phyloP scores from a whole-genome alignment of 23 tunicate species.

The Halocynthia aurantium region DNA sequence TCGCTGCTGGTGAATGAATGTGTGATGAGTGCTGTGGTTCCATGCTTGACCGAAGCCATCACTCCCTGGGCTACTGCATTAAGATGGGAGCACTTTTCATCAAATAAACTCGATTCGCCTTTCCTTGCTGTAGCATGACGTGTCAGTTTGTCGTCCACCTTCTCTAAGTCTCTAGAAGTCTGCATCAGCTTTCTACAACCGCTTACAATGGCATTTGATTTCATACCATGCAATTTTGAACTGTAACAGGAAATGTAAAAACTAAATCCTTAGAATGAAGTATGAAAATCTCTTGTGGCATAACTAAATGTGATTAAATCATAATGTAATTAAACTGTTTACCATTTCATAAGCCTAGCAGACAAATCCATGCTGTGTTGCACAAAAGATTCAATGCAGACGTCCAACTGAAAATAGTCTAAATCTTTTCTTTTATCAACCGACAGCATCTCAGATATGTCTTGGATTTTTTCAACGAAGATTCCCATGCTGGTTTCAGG shows the following conservation, averaged over 20 bases:
- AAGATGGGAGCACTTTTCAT: slow-evolving; percentile 9
- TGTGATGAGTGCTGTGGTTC: background rate
- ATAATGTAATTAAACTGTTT: background rate
- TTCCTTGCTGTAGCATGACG: background rate
- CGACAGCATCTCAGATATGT: slow-evolving; percentile 19
- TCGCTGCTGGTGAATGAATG: slow-evolving; percentile 9
- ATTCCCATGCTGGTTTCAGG: background rate
- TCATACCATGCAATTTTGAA: background rate
- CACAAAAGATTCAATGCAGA: slow-evolving; percentile 30
- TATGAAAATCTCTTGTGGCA: too few relatives aligned
- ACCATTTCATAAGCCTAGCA: slow-evolving; percentile 20
- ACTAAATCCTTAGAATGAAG: background rate
- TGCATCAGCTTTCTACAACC: slow-evolving; percentile 17
- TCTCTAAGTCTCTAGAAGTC: slow-evolving; percentile 7
- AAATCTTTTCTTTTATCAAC: slow-evolving; percentile 26
- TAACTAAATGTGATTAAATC: too few relatives aligned
- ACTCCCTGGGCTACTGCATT: slow-evolving; percentile 11
- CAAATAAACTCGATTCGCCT: background rate
- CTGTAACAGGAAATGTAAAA: slow-evolving; percentile 6
- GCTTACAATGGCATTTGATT: background rate
- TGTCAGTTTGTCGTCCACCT: background rate
- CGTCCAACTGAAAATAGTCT: slow-evolving; percentile 21
- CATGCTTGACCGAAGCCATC: slow-evolving; percentile 7
- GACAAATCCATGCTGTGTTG: slow-evolving; percentile 41
- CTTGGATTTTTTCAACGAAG: slow-evolving; percentile 6